Evolutionary conservation across 2,888 invertebrate genomes (phyloP).

Genomic region (Gari tellinella): DNA sequence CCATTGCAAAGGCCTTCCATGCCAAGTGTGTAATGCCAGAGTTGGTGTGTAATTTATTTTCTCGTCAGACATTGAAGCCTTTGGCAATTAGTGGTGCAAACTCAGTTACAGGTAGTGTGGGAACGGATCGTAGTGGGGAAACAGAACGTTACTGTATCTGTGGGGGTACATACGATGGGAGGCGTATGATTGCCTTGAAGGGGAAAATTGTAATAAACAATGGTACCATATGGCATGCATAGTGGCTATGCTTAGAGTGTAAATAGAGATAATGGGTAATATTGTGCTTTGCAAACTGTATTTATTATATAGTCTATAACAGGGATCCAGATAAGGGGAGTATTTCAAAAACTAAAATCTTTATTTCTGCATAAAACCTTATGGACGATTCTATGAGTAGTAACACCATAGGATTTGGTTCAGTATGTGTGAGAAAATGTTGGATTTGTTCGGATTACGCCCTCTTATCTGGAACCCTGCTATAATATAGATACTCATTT

Average conservation of each 20-base stretch:
- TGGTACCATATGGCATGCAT: conserved; percentile 34
- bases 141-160: conserved; percentile 20
- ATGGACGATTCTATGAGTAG: no score
- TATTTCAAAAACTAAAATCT: no score
- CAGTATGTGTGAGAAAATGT: no score
- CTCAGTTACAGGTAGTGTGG: no score
- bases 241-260: conserved; percentile 24
- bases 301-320: no score
- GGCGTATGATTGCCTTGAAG: conserved; percentile 33
- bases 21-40: conserved; percentile 42
- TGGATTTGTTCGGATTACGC: no score
- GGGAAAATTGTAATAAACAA: conserved; percentile 17
- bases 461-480: no score
- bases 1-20: conserved; percentile 31
- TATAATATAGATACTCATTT: no score
- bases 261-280: not conserved
- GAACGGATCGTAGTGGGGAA: not conserved
- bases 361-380: no score
- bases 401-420: no score
- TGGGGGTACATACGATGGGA: conserved; percentile 26
- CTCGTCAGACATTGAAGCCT: not conserved
- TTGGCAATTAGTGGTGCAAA: not conserved
- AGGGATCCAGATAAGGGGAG: no score
- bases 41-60: conserved; percentile 27
- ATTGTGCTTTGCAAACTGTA: no score